A percentile compares a stretch with the other conserved stretches of the same genome.
These are phyloP conservation scores for Chrysemys picta DNA, from an alignment of 2,113 vertebrate genomes.

Conservation along the genomic window DNA sequence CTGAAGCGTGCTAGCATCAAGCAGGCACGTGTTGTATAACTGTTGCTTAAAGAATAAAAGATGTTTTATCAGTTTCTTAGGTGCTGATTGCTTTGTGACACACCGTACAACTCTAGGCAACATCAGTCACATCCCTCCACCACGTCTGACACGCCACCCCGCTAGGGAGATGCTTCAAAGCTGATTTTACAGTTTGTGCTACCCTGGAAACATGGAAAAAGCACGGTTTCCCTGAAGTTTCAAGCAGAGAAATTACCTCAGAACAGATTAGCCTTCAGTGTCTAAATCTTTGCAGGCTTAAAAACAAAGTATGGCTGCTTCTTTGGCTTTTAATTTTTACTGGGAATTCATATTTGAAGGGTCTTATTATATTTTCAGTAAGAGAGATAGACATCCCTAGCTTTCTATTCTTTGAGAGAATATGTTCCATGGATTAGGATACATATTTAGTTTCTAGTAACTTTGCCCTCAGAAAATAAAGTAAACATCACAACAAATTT, in stretches of 20 bases:
- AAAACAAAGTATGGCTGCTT: not conserved
- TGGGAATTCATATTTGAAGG: not conserved
- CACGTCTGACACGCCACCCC: not conserved
- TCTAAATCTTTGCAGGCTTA: not conserved
- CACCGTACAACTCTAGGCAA: not conserved
- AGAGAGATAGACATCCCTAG: not conserved
- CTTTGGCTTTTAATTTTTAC: not conserved
- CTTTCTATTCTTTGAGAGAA: not conserved
- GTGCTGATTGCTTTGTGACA: not conserved
- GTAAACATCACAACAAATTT: not conserved
- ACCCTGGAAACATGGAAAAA: not conserved
- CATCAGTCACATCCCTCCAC: not conserved
- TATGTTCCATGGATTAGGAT: not conserved
- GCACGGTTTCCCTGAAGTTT: not conserved
- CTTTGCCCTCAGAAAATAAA: not conserved
- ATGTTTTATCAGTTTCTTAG: not conserved
- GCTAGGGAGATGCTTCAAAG: not conserved
- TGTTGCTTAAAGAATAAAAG: not conserved
- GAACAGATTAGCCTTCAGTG: not conserved
- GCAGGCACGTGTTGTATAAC: not conserved
- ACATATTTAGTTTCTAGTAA: not conserved
- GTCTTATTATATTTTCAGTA: not conserved
- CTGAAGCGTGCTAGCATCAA: fast-evolving
- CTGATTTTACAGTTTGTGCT: not conserved
- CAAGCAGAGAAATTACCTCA: not conserved